Conservation (phyloP, 2,113 vertebrate genomes). For the Lates calcarifer region DNA sequence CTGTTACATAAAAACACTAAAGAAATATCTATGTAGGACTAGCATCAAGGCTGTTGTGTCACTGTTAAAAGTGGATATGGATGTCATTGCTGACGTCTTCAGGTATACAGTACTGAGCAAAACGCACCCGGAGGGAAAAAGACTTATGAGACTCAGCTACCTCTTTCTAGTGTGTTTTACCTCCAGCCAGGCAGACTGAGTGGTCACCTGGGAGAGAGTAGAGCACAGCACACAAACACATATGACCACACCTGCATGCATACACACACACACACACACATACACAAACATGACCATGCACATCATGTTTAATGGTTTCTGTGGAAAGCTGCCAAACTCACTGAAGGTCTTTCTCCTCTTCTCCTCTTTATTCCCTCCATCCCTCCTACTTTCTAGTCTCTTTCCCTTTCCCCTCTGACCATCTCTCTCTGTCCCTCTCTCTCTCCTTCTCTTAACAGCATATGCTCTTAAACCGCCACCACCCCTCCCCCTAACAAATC, state of each 20-base stretch:
- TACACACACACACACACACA: slow-evolving; percentile 23
- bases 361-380: slow-evolving; percentile 26
- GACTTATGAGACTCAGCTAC: slow-evolving; percentile 18
- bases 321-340: slow-evolving; percentile 74
- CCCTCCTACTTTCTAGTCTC: slow-evolving; percentile 22
- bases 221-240: slow-evolving; percentile 27
- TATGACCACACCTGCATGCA: slow-evolving; percentile 14
- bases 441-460: slow-evolving; percentile 18
- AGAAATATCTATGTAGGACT: neutral
- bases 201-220: slow-evolving; percentile 63
- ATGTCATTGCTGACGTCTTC: slow-evolving; percentile 43
- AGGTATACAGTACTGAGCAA: slow-evolving; percentile 33
- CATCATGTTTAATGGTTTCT: slow-evolving; percentile 71
- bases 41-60: slow-evolving; percentile 31
- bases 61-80: slow-evolving; percentile 32
- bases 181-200: slow-evolving; percentile 55
- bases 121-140: slow-evolving; percentile 30
- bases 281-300: slow-evolving; percentile 15
- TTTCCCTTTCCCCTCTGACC: slow-evolving; percentile 2
- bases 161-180: slow-evolving; percentile 36
- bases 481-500: neutral
- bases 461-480: slow-evolving; percentile 36
- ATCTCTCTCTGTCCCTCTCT: slow-evolving; percentile 20
- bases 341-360: slow-evolving; percentile 31
- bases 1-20: slow-evolving; percentile 34